A percentile compares a stretch with the other conserved stretches of the same genome.
These are phyloP conservation scores for Leucophenga montana DNA, from an alignment of 2,888 invertebrate genomes.

Conservation along the genomic window DNA sequence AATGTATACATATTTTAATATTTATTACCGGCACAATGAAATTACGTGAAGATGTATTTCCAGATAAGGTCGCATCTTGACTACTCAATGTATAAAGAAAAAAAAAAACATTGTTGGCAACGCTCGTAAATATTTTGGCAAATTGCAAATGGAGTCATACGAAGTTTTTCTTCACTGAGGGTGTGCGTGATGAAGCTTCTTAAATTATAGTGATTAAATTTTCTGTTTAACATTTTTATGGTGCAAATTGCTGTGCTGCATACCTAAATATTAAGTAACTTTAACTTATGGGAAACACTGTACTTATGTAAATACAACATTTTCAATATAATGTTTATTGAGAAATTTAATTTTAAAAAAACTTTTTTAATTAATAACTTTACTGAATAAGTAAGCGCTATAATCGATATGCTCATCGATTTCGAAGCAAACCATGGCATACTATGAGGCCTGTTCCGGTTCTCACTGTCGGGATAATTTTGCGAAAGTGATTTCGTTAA, in stretches of 20 bases:
- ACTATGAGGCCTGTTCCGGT: no score
- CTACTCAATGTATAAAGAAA: neutral
- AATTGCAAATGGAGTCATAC: conserved; percentile 46
- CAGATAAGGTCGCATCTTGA: conserved; percentile 1
- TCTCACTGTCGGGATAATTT: no score
- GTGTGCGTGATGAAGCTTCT: neutral
- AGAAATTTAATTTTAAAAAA: no score
- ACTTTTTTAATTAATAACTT: no score
- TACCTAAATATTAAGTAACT: neutral
- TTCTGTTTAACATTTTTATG: conserved; percentile 7
- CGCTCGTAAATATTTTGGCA: conserved; percentile 62
- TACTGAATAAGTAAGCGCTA: no score
- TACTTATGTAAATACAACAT: no score
- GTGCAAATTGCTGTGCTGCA: conserved; percentile 9
- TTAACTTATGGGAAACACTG: neutral
- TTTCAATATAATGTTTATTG: no score
- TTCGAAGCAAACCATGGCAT: no score
- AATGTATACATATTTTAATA: conserved; percentile 50
- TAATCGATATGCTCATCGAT: no score
- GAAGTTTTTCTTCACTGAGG: neutral
- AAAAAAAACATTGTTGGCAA: conserved; percentile 30
- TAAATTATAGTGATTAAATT: conserved; percentile 16
- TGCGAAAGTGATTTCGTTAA: no score
- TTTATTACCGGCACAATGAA: conserved; percentile 46
- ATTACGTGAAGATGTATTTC: neutral